phyloP scores from a whole-genome alignment of 2,113 vertebrate genomes.

The Grallaria varia region DNA sequence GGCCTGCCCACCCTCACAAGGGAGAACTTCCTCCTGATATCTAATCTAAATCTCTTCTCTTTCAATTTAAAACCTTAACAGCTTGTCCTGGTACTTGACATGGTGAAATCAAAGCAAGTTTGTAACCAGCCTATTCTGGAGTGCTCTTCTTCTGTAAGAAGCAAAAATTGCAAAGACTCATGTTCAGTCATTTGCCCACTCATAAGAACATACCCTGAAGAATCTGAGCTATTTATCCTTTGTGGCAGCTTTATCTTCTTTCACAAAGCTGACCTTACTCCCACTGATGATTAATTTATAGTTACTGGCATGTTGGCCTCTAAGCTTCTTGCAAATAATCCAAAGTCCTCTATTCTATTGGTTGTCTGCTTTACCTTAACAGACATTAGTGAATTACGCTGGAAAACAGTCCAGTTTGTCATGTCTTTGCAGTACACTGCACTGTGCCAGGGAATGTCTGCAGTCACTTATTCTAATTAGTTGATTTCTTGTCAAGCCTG shows the following conservation, averaged over 20 bases:
- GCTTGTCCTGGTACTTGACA: neutral
- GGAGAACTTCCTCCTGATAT: neutral
- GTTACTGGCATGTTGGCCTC: neutral
- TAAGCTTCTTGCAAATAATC: neutral
- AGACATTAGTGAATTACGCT: neutral
- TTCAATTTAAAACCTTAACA: neutral
- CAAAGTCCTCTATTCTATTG: neutral
- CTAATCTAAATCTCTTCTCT: neutral
- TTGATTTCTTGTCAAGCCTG: neutral
- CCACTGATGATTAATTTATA: neutral
- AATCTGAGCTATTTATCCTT: neutral
- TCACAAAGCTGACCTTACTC: neutral
- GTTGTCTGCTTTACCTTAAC: neutral
- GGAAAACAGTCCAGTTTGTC: neutral
- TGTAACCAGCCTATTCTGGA: neutral
- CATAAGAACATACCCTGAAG: neutral
- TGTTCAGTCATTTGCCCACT: neutral
- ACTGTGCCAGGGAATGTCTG: neutral
- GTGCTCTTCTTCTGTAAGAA: neutral
- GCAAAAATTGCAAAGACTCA: neutral
- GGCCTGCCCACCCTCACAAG: accelerated
- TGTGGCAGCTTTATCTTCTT: neutral
- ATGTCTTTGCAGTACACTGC: neutral
- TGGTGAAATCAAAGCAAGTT: neutral
- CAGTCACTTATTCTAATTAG: neutral